Evolutionary conservation across 2,113 vertebrate genomes (phyloP).

Genomic region (Fukomys damarensis): DNA sequence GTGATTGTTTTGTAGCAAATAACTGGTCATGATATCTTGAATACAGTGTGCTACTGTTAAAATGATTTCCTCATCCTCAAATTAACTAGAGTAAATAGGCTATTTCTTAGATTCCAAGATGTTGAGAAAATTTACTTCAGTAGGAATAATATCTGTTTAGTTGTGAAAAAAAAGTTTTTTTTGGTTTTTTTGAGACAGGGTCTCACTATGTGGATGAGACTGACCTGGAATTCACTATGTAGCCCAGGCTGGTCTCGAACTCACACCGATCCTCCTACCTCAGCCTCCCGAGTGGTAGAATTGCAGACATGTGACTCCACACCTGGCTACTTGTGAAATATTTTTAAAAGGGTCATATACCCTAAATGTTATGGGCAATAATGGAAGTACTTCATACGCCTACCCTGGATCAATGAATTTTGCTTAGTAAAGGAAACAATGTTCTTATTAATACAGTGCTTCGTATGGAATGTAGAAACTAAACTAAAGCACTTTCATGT

Average conservation of each 20-base stretch:
- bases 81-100: not conserved
- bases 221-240: too few relatives aligned
- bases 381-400: conserved; percentile 36
- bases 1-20: not conserved
- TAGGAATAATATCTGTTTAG: not conserved
- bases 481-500: conserved; percentile 34
- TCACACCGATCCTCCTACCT: too few relatives aligned
- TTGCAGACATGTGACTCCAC: too few relatives aligned
- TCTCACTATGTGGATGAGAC: too few relatives aligned
- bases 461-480: not conserved
- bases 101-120: not conserved
- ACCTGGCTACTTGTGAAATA: conserved; percentile 43
- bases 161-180: too few relatives aligned
- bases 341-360: conserved; percentile 43
- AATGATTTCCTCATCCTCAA: not conserved
- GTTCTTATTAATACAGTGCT: not conserved
- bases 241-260: too few relatives aligned
- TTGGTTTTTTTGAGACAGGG: too few relatives aligned
- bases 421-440: not conserved
- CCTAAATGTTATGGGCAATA: not conserved
- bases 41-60: not conserved
- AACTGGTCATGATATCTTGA: not conserved
- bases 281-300: too few relatives aligned
- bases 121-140: not conserved
- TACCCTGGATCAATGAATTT: conserved; percentile 57